A percentile compares a stretch with the other conserved stretches of the same genome.
These are phyloP conservation scores for Taxidea taxus DNA, from an alignment of 2,113 vertebrate species.

Conservation along the genomic window DNA sequence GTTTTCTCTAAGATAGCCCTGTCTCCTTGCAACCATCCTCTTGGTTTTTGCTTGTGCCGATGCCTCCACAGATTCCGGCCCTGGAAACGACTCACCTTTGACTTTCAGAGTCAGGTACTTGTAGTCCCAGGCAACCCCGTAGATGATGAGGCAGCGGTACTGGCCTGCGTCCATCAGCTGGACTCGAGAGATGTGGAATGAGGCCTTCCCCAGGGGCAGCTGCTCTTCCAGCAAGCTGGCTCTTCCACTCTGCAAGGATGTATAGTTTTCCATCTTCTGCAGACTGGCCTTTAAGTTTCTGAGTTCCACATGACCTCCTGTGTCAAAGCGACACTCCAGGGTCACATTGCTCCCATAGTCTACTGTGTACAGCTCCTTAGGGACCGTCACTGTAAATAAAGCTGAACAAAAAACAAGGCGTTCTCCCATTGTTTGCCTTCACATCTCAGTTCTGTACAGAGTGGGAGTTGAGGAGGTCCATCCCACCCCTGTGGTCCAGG, in stretches of 20 bases:
- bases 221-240: slow-evolving; percentile 80
- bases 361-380: slow-evolving; percentile 74
- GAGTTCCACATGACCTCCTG: slow-evolving; percentile 36
- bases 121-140: slow-evolving; percentile 82
- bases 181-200: slow-evolving; percentile 82
- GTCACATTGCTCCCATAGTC: slow-evolving; percentile 81
- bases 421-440: not conserved
- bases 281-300: slow-evolving; percentile 83
- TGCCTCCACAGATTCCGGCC: not conserved
- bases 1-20: not conserved
- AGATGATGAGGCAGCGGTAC: slow-evolving; percentile 87
- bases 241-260: slow-evolving; percentile 67
- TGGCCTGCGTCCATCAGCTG: slow-evolving; percentile 85
- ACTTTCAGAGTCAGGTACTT: slow-evolving; percentile 87
- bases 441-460: not conserved
- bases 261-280: slow-evolving; percentile 80
- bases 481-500: not conserved
- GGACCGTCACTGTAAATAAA: slow-evolving; percentile 88
- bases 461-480: not conserved
- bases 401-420: slow-evolving; percentile 73
- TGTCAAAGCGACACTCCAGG: slow-evolving; percentile 88
- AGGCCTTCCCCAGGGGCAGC: slow-evolving; percentile 81
- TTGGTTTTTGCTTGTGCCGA: not conserved
- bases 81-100: slow-evolving; percentile 82
- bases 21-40: not conserved